A percentile compares a stretch with the other conserved stretches of the same genome.
These are phyloP conservation scores for Sebastes oblongus DNA, from an alignment of 2,797 vertebrate species.

Conservation along the genomic window DNA sequence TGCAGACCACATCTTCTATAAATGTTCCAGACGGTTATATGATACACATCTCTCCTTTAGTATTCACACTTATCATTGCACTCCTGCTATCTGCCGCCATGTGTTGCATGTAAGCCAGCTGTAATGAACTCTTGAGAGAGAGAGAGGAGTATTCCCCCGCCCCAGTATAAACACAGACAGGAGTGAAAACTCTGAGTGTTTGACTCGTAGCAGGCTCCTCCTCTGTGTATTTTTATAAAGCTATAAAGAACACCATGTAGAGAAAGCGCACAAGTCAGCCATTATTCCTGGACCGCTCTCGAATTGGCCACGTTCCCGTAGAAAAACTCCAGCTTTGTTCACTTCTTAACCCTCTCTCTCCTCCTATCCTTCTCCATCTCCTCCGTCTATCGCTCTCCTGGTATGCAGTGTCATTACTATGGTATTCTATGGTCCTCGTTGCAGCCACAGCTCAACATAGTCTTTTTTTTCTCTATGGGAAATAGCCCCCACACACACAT, in stretches of 20 bases:
- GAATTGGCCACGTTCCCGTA: slow-evolving; percentile 48
- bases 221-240: slow-evolving; percentile 76
- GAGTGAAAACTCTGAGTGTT: slow-evolving; percentile 62
- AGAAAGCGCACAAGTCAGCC: slow-evolving; percentile 67
- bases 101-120: slow-evolving; percentile 36
- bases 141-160: slow-evolving; percentile 42
- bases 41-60: slow-evolving; percentile 22
- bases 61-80: slow-evolving; percentile 18
- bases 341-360: slow-evolving; percentile 59
- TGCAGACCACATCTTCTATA: slow-evolving; percentile 8
- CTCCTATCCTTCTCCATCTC: slow-evolving; percentile 71
- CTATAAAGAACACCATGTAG: slow-evolving; percentile 65
- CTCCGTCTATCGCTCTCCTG: slow-evolving; percentile 67
- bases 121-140: slow-evolving; percentile 44
- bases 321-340: slow-evolving; percentile 57
- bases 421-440: slow-evolving; percentile 51
- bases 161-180: slow-evolving; percentile 67
- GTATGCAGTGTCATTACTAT: slow-evolving; percentile 72
- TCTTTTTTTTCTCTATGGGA: slow-evolving; percentile 21
- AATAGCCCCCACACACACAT: slow-evolving; percentile 7
- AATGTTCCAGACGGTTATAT: slow-evolving; percentile 4
- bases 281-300: slow-evolving; percentile 62
- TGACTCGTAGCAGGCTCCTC: slow-evolving; percentile 63
- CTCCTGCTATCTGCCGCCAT: slow-evolving; percentile 36
- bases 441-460: slow-evolving; percentile 26